phyloP scores from a whole-genome alignment of 2,888 invertebrate genomes.

The Archaeoteleia sp. region DNA sequence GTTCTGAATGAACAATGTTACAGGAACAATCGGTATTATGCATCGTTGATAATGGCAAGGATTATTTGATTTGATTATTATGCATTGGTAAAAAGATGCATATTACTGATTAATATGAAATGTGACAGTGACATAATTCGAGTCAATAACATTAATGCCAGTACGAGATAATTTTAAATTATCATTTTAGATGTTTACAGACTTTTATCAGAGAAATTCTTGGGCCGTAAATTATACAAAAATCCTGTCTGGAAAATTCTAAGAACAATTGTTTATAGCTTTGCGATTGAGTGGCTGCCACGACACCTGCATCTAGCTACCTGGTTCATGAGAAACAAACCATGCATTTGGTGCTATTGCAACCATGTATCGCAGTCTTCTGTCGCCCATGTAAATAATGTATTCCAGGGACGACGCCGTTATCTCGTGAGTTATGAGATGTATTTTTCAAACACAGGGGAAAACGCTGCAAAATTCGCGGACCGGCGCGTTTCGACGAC shows the following conservation, averaged over 20 bases:
- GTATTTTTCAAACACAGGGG: constrained; percentile 62
- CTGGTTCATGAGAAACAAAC: constrained; percentile 21
- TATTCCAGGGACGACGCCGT: constrained; percentile 61
- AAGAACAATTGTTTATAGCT: constrained; percentile 18
- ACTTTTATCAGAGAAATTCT: too few species aligned
- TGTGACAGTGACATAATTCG: too few species aligned
- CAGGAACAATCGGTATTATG: not conserved
- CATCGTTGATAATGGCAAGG: not conserved
- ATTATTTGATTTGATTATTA: too few species aligned
- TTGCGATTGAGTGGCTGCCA: constrained; percentile 8
- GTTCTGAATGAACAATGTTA: not conserved
- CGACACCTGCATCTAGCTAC: constrained; percentile 13
- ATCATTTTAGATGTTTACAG: too few species aligned
- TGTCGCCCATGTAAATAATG: constrained; percentile 60
- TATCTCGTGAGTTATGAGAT: constrained; percentile 65
- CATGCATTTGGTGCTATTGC: constrained; percentile 34
- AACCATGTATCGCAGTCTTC: constrained; percentile 49
- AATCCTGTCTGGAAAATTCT: not conserved
- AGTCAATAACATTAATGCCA: too few species aligned
- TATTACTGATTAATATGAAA: too few species aligned
- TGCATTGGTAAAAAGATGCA: too few species aligned
- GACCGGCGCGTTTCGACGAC: constrained; percentile 23
- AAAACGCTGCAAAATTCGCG: constrained; percentile 52
- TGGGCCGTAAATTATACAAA: too few species aligned
- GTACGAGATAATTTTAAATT: too few species aligned